Evolutionary conservation across 1,140 invertebrate species (phyloP), one percentile per base, ranked within the genome.

Genomic region (Zaprionus inermis): DNA sequence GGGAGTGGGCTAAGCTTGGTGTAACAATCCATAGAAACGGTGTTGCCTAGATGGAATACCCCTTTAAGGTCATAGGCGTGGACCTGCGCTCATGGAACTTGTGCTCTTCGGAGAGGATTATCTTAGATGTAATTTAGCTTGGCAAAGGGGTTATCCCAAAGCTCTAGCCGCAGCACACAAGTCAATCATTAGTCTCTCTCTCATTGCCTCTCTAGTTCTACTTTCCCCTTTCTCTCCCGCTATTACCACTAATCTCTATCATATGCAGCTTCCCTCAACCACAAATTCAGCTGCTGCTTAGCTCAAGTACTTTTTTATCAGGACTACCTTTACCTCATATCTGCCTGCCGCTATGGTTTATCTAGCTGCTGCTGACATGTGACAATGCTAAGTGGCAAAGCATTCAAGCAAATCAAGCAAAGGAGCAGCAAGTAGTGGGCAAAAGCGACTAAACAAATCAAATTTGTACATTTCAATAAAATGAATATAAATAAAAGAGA

Each of bases 401-500:
- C 57, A 7, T 2, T 32, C 51, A 66, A 51, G 34, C 51, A 49
- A 12, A 32, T 32, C 30, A 32, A 32, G 10, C 30, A 10, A 10
- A 32, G 30, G 30, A 32, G 18, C 6, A 38, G 61, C 36, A 60
- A 12, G 61, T 24, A 60, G 20, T 58, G 67, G 55, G 56, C 36
- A 52, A 57, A 58, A 24, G 28, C 38, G 66, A 72, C 70, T 73
- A 72, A 76, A 44, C 61, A 78, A 79, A 72, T 79, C 72, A 76
- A 76, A 76, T 72, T 76, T 60, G 20, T 67, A 64, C 58, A 76
- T 76, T 79, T 79, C 73, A 76, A 79, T 79, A 76, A 79, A 76
- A 72, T 55, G 24, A 70, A 34, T 44, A 70, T 69, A 74, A 60
- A 71, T 64, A 68, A 51, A 49, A 24, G 18, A 10, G 6, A 55